Evolutionary conservation across 2,797 vertebrate genomes (phyloP).

Genomic region (Myotis pilosus): DNA sequence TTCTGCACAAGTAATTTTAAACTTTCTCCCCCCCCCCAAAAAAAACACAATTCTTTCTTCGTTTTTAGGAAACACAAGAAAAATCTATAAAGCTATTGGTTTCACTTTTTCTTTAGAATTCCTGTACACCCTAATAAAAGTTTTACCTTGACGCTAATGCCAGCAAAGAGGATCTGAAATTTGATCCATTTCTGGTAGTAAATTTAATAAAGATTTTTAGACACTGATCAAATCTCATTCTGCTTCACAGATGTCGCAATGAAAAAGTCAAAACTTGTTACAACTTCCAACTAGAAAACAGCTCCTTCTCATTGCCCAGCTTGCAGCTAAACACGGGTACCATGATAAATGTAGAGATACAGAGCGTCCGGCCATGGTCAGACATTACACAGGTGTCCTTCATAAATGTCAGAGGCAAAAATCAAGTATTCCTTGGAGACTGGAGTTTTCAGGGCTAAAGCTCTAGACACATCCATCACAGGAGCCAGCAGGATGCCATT

Average conservation of each 20-base stretch:
- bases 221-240: constrained; percentile 58
- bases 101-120: constrained; percentile 50
- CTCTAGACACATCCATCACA: constrained; percentile 73
- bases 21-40: background rate
- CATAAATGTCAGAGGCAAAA: constrained; percentile 74
- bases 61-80: constrained; percentile 46
- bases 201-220: constrained; percentile 66
- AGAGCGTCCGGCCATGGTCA: constrained; percentile 27
- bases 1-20: background rate
- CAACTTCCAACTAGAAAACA: constrained; percentile 70
- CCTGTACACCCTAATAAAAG: constrained; percentile 16
- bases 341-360: constrained; percentile 47
- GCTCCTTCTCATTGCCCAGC: constrained; percentile 52
- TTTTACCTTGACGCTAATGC: constrained; percentile 49
- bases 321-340: constrained; percentile 56
- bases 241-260: constrained; percentile 66
- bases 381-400: constrained; percentile 80
- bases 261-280: constrained; percentile 71
- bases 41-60: background rate
- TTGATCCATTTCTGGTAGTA: constrained; percentile 53
- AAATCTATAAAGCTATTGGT: background rate
- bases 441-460: constrained; percentile 69
- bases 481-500: constrained; percentile 66
- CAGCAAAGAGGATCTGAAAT: constrained; percentile 58
- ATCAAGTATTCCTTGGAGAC: constrained; percentile 73